phyloP scores from a whole-genome alignment of 2,113 vertebrate genomes.

The Blennius ocellaris region DNA sequence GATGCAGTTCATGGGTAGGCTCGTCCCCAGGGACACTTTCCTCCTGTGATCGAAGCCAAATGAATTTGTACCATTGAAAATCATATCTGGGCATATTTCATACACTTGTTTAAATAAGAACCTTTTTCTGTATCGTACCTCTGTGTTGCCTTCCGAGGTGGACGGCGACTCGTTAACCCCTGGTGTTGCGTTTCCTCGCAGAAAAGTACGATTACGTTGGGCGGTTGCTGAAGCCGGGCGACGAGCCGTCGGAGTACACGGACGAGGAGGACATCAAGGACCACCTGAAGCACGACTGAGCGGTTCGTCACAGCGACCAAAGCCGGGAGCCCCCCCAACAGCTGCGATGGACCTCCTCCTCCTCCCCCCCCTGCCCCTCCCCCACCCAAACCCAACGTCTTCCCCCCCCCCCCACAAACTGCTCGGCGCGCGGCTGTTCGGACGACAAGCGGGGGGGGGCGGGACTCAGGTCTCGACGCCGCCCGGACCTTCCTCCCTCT shows the following conservation, averaged over 20 bases:
- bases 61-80: no score
- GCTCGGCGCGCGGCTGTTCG: slow-evolving; percentile 53
- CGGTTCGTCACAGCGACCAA: slow-evolving; percentile 88
- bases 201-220: slow-evolving; percentile 99
- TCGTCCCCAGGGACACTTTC: no score
- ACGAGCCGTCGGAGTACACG: slow-evolving; percentile 98
- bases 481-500: slow-evolving; percentile 46
- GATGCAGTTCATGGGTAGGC: slow-evolving; percentile 98
- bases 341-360: slow-evolving; percentile 81
- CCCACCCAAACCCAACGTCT: slow-evolving; percentile 6
- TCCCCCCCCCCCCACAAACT: slow-evolving; percentile 38
- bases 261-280: slow-evolving; percentile 99
- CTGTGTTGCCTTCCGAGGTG: no score
- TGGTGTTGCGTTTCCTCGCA: slow-evolving; percentile 60
- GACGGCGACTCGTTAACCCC: neutral
- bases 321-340: slow-evolving; percentile 88
- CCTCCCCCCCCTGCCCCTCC: slow-evolving; percentile 52
- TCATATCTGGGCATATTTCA: no score
- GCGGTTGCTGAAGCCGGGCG: slow-evolving; percentile 96
- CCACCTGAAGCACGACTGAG: slow-evolving; percentile 98
- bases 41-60: no score
- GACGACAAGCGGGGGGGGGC: slow-evolving; percentile 32
- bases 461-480: slow-evolving; percentile 27
- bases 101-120: no score
- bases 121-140: no score